phyloP scores from a whole-genome alignment of 1,140 invertebrate genomes.

The Drosophila ananassae region DNA sequence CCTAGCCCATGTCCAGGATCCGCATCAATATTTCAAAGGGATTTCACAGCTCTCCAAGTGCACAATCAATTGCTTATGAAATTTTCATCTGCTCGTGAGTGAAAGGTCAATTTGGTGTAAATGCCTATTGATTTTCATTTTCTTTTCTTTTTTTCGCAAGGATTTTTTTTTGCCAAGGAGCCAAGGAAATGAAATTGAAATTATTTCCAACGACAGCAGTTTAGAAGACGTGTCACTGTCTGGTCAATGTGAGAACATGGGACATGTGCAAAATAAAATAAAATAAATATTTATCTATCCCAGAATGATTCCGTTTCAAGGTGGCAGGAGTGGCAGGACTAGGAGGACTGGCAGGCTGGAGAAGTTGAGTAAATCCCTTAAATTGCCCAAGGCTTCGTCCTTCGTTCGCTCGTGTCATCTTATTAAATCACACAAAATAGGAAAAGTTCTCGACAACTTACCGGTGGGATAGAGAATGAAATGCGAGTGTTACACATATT shows the following conservation, averaged over 20 bases:
- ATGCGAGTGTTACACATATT: conserved; percentile 21
- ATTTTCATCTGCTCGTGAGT: conserved; percentile 34
- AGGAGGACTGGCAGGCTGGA: conserved; percentile 1
- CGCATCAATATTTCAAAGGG: conserved; percentile 46
- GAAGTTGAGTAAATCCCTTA: conserved; percentile 60
- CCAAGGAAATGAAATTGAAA: conserved; percentile 65
- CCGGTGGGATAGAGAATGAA: conserved; percentile 2
- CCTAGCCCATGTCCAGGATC: background rate
- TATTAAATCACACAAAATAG: conserved; percentile 58
- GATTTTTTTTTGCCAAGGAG: background rate
- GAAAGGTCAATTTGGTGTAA: conserved; percentile 58
- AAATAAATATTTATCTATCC: conserved; percentile 69
- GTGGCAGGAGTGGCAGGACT: background rate
- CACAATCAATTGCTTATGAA: conserved; percentile 46
- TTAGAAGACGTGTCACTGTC: conserved; percentile 62
- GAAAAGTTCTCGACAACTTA: conserved; percentile 19
- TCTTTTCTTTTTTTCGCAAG: background rate
- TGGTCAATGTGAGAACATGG: conserved; percentile 5
- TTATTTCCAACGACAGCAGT: conserved; percentile 70
- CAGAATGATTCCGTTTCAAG: conserved; percentile 31
- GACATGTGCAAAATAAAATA: conserved; percentile 61
- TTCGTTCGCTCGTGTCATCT: conserved; percentile 26
- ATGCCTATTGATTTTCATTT: conserved; percentile 58
- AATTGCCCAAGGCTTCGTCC: conserved; percentile 32
- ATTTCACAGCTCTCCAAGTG: conserved; percentile 22